Percentiles rank a stretch among this genome's conserved stretches.
These are phyloP conservation scores for Acyrthosiphon pisum DNA, from an alignment of 1,140 invertebrate genomes.

Conservation along the genomic window DNA sequence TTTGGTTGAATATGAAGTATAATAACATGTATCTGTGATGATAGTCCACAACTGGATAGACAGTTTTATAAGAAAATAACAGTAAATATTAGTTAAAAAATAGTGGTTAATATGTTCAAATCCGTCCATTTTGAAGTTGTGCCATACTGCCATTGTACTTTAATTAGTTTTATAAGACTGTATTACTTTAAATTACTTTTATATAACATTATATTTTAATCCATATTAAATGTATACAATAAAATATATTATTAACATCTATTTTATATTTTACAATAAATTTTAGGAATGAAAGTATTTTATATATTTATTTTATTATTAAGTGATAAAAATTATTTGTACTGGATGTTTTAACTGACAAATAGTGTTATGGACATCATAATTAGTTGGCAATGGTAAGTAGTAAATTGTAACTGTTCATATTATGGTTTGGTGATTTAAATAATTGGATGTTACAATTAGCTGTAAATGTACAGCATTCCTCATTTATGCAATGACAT, in stretches of 20 bases:
- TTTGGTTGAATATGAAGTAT: background rate
- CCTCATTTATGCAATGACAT: slow-evolving; percentile 7
- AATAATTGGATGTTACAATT: slow-evolving; percentile 35
- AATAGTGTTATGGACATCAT: background rate
- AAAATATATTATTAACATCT: background rate
- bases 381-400: background rate
- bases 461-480: background rate
- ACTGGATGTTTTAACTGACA: background rate
- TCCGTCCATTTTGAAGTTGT: slow-evolving; percentile 31
- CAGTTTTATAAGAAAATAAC: background rate
- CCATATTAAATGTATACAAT: background rate
- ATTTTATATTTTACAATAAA: background rate
- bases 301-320: background rate
- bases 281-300: background rate
- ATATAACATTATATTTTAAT: background rate
- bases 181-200: slow-evolving; percentile 3
- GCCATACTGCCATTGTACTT: slow-evolving; percentile 43
- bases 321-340: background rate
- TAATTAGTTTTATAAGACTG: slow-evolving; percentile 41
- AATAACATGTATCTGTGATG: background rate
- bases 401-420: slow-evolving; percentile 41
- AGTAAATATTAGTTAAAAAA: background rate
- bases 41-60: background rate
- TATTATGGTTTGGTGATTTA: slow-evolving; percentile 41
- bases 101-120: background rate